Percentiles rank a stretch among this genome's conserved stretches.
These are phyloP conservation scores for Dasyornis broadbenti DNA, from an alignment of 2,113 vertebrate species.

Conservation along the genomic window DNA sequence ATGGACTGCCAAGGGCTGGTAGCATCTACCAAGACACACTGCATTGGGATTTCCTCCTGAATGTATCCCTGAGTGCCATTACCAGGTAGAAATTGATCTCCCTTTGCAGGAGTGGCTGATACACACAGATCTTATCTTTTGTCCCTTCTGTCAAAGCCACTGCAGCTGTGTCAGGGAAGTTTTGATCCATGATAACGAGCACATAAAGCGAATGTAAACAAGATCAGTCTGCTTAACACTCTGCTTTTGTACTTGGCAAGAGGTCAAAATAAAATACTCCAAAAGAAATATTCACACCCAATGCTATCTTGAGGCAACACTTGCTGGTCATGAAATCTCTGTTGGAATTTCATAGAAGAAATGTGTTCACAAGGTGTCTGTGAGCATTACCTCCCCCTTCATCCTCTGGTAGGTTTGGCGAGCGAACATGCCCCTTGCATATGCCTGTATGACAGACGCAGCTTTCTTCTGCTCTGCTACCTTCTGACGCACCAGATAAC, in stretches of 20 bases:
- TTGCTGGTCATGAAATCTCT: not conserved
- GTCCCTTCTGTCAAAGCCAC: not conserved
- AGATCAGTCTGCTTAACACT: not conserved
- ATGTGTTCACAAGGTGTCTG: not conserved
- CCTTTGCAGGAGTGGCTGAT: not conserved
- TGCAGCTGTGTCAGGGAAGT: not conserved
- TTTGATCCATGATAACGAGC: not conserved
- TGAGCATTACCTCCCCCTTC: constrained; percentile 71
- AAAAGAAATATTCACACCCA: not conserved
- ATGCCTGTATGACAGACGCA: constrained; percentile 80
- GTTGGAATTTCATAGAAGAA: not conserved
- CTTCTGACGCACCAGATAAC: constrained; percentile 77
- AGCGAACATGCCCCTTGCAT: constrained; percentile 81
- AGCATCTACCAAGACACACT: not conserved
- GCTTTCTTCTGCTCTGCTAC: constrained; percentile 74
- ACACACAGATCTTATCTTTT: not conserved
- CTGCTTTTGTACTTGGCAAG: not conserved
- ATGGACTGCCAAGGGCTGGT: not conserved
- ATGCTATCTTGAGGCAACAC: not conserved
- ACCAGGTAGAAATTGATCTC: not conserved
- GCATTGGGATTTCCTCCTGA: not conserved
- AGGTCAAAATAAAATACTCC: not conserved
- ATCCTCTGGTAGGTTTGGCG: constrained; percentile 64
- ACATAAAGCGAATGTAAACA: not conserved
- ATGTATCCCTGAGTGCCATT: not conserved